Conservation (phyloP, 2,797 vertebrate genomes). For the Diglossa cyanea region DNA sequence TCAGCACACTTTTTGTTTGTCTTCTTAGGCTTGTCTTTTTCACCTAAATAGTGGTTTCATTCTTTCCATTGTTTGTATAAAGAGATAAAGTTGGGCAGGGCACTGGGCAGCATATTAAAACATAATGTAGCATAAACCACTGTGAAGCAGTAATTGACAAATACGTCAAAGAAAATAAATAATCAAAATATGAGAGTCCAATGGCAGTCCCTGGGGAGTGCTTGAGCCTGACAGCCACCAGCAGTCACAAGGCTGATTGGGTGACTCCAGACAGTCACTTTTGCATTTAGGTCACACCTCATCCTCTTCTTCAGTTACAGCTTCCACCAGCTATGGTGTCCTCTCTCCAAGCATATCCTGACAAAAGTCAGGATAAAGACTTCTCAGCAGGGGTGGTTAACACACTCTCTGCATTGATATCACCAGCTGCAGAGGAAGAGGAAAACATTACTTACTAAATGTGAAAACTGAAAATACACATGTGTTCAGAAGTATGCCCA, state of each 20-base stretch:
- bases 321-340: background rate
- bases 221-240: background rate
- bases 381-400: background rate
- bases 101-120: background rate
- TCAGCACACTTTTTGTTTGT: background rate
- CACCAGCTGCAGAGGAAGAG: background rate
- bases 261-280: background rate
- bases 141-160: background rate
- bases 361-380: background rate
- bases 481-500: background rate
- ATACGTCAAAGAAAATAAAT: background rate
- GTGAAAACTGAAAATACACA: background rate
- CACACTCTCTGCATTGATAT: background rate
- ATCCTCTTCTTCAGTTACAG: slow-evolving; percentile 25
- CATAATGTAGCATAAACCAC: background rate
- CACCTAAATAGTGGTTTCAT: background rate
- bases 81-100: background rate
- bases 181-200: background rate
- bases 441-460: background rate
- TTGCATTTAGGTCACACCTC: slow-evolving; percentile 29
- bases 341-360: background rate
- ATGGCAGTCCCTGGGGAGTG: background rate
- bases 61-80: background rate
- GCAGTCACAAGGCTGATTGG: background rate
- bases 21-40: background rate